Conservation (phyloP, 2,797 vertebrate genomes). For the Sylvilagus floridanus region DNA sequence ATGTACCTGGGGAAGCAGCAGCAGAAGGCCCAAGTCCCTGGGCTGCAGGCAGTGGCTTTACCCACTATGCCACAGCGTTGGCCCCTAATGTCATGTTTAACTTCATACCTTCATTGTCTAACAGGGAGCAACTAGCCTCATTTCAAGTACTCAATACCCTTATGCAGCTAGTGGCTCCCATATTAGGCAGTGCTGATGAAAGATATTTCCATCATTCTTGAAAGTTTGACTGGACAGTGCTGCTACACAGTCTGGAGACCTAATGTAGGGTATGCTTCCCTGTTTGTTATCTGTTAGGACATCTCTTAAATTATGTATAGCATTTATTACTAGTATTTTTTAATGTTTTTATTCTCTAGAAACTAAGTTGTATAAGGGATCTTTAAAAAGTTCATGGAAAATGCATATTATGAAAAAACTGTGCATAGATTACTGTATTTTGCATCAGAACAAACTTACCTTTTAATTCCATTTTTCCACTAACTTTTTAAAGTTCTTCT, state of each 20-base stretch:
- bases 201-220: neutral
- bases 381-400: neutral
- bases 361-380: neutral
- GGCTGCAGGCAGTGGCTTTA: too few relatives aligned
- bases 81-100: neutral
- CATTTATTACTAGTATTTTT: neutral
- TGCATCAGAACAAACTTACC: too few relatives aligned
- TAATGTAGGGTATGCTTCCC: neutral
- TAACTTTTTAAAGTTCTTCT: too few relatives aligned
- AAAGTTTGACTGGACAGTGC: neutral
- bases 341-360: neutral
- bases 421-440: too few relatives aligned
- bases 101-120: neutral
- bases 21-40: too few relatives aligned
- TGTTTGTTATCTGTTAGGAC: too few relatives aligned
- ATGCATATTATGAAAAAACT: too few relatives aligned
- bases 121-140: neutral
- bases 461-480: too few relatives aligned
- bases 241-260: neutral
- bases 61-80: too few relatives aligned
- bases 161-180: neutral
- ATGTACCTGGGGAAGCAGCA: too few relatives aligned
- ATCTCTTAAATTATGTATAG: neutral
- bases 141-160: neutral
- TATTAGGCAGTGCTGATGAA: neutral